A percentile compares a stretch with the other conserved stretches of the same genome.
These are phyloP conservation scores for Arctia plantaginis DNA, from an alignment of 2,888 invertebrate genomes.

Conservation along the genomic window DNA sequence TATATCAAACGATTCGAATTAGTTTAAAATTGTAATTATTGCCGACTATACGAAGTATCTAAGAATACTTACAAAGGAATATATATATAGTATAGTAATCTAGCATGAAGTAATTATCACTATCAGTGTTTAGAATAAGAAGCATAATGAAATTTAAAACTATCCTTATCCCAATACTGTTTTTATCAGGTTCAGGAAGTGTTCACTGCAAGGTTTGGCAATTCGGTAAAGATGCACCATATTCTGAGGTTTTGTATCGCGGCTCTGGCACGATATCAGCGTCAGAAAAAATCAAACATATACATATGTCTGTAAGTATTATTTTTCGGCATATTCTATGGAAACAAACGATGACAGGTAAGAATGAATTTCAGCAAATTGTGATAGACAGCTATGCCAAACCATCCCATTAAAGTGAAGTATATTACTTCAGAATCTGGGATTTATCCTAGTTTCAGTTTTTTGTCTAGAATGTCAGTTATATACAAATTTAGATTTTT, in stretches of 20 bases:
- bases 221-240: constrained; percentile 13
- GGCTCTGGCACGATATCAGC: not conserved
- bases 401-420: not conserved
- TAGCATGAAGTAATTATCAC: not conserved
- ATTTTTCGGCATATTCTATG: not conserved
- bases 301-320: not conserved
- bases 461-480: not conserved
- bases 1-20: not conserved
- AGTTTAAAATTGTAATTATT: not conserved
- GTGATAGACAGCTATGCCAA: not conserved
- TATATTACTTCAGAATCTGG: no score
- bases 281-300: not conserved
- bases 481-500: not conserved
- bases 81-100: not conserved
- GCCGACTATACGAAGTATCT: not conserved
- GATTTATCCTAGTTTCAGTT: not conserved
- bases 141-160: not conserved
- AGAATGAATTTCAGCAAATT: not conserved
- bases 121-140: not conserved
- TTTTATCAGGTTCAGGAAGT: not conserved
- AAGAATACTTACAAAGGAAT: not conserved
- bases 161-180: not conserved
- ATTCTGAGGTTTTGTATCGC: not conserved
- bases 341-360: not conserved
- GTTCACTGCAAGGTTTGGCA: constrained; percentile 3